phyloP scores from a whole-genome alignment of 2,888 invertebrate species.

The Acanthosepion lycidas region DNA sequence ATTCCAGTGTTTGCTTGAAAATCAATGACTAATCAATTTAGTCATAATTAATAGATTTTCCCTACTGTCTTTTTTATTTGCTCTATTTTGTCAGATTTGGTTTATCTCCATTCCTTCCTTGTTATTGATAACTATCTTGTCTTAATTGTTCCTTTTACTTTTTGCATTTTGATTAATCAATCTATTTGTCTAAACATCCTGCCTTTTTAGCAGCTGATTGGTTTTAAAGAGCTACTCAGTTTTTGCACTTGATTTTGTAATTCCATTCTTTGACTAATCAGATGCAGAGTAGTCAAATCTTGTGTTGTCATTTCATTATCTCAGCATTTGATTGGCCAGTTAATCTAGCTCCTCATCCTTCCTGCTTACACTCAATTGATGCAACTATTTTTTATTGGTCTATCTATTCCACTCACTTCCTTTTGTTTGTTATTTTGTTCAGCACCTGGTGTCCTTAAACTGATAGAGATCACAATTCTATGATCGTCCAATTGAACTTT shows the following conservation, averaged over 20 bases:
- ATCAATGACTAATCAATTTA: background rate
- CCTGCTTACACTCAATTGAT: too few relatives aligned
- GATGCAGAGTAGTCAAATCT: background rate
- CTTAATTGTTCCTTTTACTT: background rate
- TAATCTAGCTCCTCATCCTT: too few relatives aligned
- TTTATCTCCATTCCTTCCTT: too few relatives aligned
- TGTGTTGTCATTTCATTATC: background rate
- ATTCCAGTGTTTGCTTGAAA: background rate
- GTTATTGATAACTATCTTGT: too few relatives aligned
- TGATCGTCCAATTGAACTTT: background rate
- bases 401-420: background rate
- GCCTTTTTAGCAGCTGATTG: background rate
- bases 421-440: background rate
- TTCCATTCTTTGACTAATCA: background rate
- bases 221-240: background rate
- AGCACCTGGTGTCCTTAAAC: background rate
- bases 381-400: background rate
- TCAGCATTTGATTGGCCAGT: background rate
- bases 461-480: background rate
- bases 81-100: too few relatives aligned
- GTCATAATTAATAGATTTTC: too few relatives aligned
- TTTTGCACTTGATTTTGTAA: background rate
- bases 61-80: too few relatives aligned
- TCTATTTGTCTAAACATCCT: background rate
- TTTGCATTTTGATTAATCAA: background rate